Evolutionary conservation across 2,113 vertebrate species (phyloP).

Genomic region (Antechinus flavipes): DNA sequence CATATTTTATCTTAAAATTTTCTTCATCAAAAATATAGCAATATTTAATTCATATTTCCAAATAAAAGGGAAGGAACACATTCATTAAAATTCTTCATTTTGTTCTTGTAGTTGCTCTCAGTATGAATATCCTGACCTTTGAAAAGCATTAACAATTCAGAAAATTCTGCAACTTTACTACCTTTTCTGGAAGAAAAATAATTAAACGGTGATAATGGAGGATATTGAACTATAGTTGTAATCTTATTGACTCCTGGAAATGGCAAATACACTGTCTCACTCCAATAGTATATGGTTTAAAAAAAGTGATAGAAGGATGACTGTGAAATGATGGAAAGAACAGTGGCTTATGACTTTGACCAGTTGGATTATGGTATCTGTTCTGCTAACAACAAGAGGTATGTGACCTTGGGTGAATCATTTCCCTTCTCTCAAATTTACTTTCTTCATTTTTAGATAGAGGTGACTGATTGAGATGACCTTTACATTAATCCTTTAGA

Average conservation of each 20-base stretch:
- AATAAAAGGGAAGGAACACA: constrained; percentile 69
- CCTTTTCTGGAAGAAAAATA: constrained; percentile 37
- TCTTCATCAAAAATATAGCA: constrained; percentile 39
- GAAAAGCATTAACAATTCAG: constrained; percentile 61
- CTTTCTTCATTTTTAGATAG: not conserved
- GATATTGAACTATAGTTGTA: constrained; percentile 39
- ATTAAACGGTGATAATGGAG: constrained; percentile 44
- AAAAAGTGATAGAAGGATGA: not conserved
- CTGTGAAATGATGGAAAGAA: not conserved
- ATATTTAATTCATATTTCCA: constrained; percentile 62
- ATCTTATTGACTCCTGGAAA: constrained; percentile 48
- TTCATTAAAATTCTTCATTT: constrained; percentile 68
- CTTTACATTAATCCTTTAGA: not conserved
- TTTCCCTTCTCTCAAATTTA: not conserved
- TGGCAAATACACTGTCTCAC: not conserved
- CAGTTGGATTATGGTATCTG: not conserved
- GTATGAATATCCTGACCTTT: constrained; percentile 69
- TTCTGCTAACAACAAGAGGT: not conserved
- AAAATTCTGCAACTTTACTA: constrained; percentile 49
- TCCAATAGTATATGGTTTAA: not conserved
- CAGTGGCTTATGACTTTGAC: not conserved
- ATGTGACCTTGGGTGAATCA: not conserved
- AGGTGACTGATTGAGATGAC: not conserved
- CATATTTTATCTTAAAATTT: constrained; percentile 23
- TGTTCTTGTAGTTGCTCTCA: constrained; percentile 62